A percentile compares a stretch with the other conserved stretches of the same genome.
These are phyloP conservation scores for Papio anubis DNA, from an alignment of 2,113 vertebrate species.

Conservation along the genomic window DNA sequence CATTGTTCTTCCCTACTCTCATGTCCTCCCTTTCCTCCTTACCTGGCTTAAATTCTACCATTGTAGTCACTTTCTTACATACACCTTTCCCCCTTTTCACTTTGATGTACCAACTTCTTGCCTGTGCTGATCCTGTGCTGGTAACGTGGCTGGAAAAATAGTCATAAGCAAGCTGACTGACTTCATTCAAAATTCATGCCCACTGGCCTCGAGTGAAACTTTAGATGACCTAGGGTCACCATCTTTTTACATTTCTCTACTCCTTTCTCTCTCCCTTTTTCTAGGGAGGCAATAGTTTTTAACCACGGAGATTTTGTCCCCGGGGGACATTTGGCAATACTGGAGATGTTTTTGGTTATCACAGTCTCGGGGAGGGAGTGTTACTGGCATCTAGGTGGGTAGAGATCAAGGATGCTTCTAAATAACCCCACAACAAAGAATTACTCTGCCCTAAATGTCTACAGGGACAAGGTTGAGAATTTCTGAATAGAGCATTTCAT, in stretches of 20 bases:
- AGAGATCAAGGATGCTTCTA: neutral
- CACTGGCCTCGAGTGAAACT: neutral
- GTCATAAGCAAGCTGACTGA: neutral
- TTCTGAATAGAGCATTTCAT: neutral
- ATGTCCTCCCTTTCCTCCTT: neutral
- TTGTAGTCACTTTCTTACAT: neutral
- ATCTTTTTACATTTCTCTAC: neutral
- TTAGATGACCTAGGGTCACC: neutral
- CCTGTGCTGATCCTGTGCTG: neutral
- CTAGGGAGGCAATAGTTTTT: neutral
- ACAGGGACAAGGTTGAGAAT: neutral
- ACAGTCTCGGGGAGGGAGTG: neutral
- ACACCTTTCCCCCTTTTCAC: neutral
- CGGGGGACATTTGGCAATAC: neutral
- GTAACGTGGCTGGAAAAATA: neutral
- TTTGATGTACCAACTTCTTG: neutral
- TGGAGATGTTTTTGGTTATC: neutral
- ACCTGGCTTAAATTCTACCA: neutral
- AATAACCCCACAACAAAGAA: neutral
- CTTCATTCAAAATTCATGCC: neutral
- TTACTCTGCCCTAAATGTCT: neutral
- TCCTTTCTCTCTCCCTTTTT: neutral
- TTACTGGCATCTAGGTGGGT: neutral
- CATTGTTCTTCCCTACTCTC: neutral
- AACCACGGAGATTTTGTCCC: neutral